Evolutionary conservation across 2,888 invertebrate species (phyloP).

Genomic region (Ectobius pallidus): DNA sequence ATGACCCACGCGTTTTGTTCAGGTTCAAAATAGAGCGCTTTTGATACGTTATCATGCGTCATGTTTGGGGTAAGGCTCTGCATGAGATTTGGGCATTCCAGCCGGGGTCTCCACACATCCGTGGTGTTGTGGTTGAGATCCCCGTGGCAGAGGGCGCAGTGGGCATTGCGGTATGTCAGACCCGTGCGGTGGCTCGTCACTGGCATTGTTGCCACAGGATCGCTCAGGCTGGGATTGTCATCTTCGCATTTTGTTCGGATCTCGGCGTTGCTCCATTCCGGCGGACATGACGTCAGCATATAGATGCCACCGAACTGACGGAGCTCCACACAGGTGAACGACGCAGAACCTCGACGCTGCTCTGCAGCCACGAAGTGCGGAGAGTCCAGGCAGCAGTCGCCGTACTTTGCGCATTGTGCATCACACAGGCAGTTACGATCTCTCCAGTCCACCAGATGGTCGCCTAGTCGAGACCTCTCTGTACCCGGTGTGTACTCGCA

Average conservation of each 20-base stretch:
- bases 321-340: constrained; percentile 53
- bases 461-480: constrained; percentile 45
- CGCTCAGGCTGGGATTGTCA: constrained; percentile 40
- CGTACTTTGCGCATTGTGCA: constrained; percentile 53
- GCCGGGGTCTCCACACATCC: constrained; percentile 53
- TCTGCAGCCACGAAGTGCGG: constrained; percentile 47
- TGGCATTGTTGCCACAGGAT: constrained; percentile 52
- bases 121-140: constrained; percentile 46
- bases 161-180: constrained; percentile 52
- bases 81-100: constrained; percentile 52
- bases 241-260: constrained; percentile 47
- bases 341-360: constrained; percentile 48
- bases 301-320: constrained; percentile 54
- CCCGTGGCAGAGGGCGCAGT: constrained; percentile 56
- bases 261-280: constrained; percentile 50
- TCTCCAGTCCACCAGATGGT: constrained; percentile 51
- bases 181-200: constrained; percentile 51
- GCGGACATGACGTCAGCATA: constrained; percentile 54
- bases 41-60: constrained; percentile 24
- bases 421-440: constrained; percentile 57
- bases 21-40: not conserved
- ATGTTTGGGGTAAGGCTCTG: not conserved
- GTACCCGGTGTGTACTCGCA: constrained; percentile 43
- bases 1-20: constrained; percentile 33
- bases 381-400: constrained; percentile 58